phyloP scores from a whole-genome alignment of 2,888 invertebrate species.

The Nomada fucata region DNA sequence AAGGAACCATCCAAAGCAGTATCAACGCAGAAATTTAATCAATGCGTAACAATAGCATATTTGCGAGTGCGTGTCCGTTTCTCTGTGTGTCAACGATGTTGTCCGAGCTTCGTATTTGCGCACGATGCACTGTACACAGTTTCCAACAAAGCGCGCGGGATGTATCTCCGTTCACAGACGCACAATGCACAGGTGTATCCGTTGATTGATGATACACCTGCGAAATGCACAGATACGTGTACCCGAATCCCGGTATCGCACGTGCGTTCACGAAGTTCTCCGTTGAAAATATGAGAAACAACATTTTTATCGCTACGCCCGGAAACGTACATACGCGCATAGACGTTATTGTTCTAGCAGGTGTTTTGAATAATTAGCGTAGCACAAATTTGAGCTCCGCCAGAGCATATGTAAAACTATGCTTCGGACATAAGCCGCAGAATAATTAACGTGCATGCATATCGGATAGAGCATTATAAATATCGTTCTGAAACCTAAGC shows the following conservation, averaged over 20 bases:
- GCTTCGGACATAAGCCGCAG: constrained; percentile 25
- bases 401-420: constrained; percentile 11
- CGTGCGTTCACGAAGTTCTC: neutral
- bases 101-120: constrained; percentile 56
- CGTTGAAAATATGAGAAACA: constrained; percentile 26
- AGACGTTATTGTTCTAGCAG: neutral
- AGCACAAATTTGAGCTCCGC: constrained; percentile 24
- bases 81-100: constrained; percentile 28
- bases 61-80: neutral
- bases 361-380: constrained; percentile 29
- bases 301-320: constrained; percentile 15
- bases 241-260: neutral
- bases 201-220: constrained; percentile 21
- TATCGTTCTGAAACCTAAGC: neutral
- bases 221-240: neutral
- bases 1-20: no score
- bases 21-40: neutral
- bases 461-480: neutral
- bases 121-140: constrained; percentile 51
- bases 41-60: constrained; percentile 28
- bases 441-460: constrained; percentile 6
- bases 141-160: constrained; percentile 31
- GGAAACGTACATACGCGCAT: neutral
- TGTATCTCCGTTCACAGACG: constrained; percentile 6
- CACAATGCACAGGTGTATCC: neutral